Percentiles rank a stretch among this genome's conserved stretches.
Evolutionary conservation across 2,113 vertebrate species (phyloP).

Genomic region (Bubo blakistoni): DNA sequence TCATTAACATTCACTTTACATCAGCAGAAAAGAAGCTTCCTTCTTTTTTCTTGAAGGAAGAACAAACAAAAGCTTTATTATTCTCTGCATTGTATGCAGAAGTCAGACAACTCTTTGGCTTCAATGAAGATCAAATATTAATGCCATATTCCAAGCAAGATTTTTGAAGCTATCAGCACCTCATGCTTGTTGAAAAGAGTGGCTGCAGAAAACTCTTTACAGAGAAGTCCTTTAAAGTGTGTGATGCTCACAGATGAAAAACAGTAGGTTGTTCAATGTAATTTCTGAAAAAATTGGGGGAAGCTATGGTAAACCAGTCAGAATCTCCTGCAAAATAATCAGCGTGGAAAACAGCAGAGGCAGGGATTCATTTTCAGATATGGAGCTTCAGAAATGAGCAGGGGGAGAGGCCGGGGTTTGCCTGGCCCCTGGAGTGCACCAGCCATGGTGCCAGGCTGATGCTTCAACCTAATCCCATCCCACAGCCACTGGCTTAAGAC

Average conservation of each 20-base stretch:
- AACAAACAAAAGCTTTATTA: neutral
- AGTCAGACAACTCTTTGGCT: neutral
- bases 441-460: fast-evolving
- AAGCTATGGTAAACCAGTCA: neutral
- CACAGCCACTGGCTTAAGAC: neutral
- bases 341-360: fast-evolving
- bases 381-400: neutral
- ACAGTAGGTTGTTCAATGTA: neutral
- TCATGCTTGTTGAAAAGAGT: neutral
- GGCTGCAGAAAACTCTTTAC: neutral
- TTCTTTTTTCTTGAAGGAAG: neutral
- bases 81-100: neutral
- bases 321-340: neutral
- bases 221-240: neutral
- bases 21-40: neutral
- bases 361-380: neutral
- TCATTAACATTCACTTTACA: neutral
- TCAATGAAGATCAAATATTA: neutral
- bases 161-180: neutral
- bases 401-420: neutral
- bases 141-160: neutral
- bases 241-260: neutral
- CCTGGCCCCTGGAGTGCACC: fast-evolving
- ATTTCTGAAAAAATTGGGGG: neutral
- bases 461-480: neutral